Conservation (phyloP, 2,113 vertebrate species). For the Chlamydotis undulata region DNA sequence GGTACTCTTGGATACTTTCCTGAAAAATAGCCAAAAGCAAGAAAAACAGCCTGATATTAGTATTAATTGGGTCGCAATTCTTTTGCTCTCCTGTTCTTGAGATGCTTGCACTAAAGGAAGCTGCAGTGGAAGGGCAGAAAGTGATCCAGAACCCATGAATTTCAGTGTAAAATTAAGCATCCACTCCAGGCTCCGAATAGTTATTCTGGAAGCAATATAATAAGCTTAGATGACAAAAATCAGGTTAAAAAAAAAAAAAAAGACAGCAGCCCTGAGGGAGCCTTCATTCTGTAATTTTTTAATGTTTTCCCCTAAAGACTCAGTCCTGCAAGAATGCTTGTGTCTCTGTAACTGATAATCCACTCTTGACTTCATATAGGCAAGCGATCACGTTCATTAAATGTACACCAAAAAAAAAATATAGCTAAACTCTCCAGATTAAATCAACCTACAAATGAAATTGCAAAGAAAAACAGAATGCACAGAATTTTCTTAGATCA, state of each 20-base stretch:
- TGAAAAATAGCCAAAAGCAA: background rate
- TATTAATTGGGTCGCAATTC: background rate
- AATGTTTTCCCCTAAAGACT: background rate
- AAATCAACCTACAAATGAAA: background rate
- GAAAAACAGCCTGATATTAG: background rate
- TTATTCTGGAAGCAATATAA: background rate
- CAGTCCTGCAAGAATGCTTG: background rate
- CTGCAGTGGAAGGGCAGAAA: background rate
- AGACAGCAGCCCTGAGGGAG: background rate
- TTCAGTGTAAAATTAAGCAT: background rate
- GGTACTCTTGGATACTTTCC: background rate
- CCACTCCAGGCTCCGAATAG: background rate
- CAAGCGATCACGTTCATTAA: accelerated
- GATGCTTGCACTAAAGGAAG: background rate
- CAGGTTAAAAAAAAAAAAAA: background rate
- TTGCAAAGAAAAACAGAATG: background rate
- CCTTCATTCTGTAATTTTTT: background rate
- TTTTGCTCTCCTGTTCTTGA: background rate
- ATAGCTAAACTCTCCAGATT: background rate
- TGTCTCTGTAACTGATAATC: background rate
- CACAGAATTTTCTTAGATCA: background rate
- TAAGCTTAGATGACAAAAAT: background rate
- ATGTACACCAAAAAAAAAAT: background rate
- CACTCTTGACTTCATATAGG: background rate
- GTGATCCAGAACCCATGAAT: background rate